phyloP scores from a whole-genome alignment of 2,113 vertebrate species.

The Scomber colias region DNA sequence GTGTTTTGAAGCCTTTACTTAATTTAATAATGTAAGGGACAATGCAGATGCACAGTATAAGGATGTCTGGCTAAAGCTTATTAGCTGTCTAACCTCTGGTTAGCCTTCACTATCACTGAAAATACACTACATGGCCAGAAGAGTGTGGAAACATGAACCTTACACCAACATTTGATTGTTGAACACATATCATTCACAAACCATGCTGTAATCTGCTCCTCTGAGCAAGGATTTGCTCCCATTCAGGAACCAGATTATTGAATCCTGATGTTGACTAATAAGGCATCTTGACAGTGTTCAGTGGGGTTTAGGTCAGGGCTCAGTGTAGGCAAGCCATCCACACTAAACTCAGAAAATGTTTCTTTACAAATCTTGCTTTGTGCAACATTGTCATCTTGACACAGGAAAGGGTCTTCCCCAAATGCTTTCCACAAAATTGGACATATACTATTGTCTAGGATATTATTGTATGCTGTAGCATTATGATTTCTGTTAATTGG shows the following conservation, averaged over 20 bases:
- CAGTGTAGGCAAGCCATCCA: neutral
- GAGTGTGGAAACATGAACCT: neutral
- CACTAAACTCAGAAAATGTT: constrained; percentile 4
- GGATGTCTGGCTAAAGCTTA: neutral
- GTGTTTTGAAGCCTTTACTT: neutral
- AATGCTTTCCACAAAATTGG: neutral
- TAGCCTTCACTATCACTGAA: neutral
- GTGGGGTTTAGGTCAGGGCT: neutral
- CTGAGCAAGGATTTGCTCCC: constrained; percentile 12
- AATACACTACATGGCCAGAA: neutral
- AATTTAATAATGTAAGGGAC: neutral
- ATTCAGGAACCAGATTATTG: neutral
- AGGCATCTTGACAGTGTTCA: constrained; percentile 1
- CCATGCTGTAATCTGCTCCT: neutral
- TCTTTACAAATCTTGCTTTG: neutral
- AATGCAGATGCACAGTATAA: neutral
- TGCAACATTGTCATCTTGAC: neutral
- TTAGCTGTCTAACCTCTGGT: neutral
- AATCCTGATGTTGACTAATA: constrained; percentile 1
- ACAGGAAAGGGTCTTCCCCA: neutral
- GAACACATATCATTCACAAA: neutral
- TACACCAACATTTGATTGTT: neutral
- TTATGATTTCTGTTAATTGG: neutral
- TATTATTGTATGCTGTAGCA: neutral
- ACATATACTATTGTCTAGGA: neutral